Base-by-base conservation (phyloP, 2,113 vertebrate genomes). In the Bambusicola thoracicus region DNA sequence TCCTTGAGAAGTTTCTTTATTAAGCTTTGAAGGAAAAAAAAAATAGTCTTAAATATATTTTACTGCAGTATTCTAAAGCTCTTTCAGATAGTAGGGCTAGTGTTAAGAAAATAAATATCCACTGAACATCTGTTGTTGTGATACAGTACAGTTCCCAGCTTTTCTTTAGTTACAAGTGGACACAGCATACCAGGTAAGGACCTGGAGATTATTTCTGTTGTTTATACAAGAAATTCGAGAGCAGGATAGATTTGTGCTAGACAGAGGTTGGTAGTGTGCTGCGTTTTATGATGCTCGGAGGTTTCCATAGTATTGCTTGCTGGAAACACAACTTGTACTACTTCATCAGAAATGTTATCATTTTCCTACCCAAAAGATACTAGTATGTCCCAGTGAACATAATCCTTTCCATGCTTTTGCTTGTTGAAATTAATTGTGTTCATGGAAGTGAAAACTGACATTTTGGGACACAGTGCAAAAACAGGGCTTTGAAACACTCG, bases 321-420 rank as follows among this genome's bases (percentile, higher is more conserved):
- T 44, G 21, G 44, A 86, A 79, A 43, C 24, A 44, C 29, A 75
- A 44, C 41, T 78, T 74, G 38, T 15, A 40, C 18, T 67, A 19
- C 12, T 49, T 66, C 9, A 29, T 49, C 62, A 61, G 75, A 58
- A 82, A 53, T 8, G 7, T 55, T 53, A 36, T 40, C 15, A 14
- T 91, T 85, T 83, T 90, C 30, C 32, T 92, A 69, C 38, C 70
- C 49, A 69, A 59, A 81, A 83, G 58, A 36, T 27, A 25, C 51
- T 87, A 1, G 20, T 89, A 11, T 85, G 75, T 81, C 46, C 69
- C 76, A 59, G 36, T 88, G 81, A 92, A 58, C 49, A 76, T 69
- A 89, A 93, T 95, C 87, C 61, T 87, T 67, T 81, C 13, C 15
- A 7, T 84, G 44, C 3, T 90, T 90, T 76, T 81, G 13, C 58